A percentile compares a stretch with the other conserved stretches of the same genome.
Conservation (phyloP, 2,797 vertebrate species). For the Melopsittacus undulatus region DNA sequence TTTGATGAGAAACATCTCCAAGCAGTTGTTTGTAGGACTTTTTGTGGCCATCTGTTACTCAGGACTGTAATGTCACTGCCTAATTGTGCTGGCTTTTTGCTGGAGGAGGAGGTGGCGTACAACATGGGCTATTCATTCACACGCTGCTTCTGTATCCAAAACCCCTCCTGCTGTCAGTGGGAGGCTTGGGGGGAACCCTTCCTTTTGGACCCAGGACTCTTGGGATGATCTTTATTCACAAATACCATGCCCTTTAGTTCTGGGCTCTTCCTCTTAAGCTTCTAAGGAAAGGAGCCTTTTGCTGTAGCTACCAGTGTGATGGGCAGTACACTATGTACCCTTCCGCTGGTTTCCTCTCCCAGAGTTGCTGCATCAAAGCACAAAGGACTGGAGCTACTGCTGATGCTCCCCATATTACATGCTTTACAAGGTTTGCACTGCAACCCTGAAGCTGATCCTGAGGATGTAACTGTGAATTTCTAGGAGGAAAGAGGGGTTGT, state of each 20-base stretch:
- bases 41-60: background rate
- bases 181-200: background rate
- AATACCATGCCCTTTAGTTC: background rate
- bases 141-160: background rate
- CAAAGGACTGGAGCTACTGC: background rate
- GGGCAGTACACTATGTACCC: rapidly evolving
- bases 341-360: background rate
- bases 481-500: background rate
- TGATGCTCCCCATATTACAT: rapidly evolving
- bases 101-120: background rate
- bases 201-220: background rate
- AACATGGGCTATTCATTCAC: background rate
- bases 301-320: background rate
- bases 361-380: background rate
- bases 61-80: background rate
- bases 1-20: background rate
- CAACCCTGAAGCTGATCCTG: background rate
- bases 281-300: background rate
- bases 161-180: rapidly evolving
- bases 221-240: background rate
- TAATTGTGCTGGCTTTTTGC: background rate
- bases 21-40: background rate
- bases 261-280: background rate
- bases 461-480: background rate
- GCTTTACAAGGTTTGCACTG: background rate